A percentile compares a stretch with the other conserved stretches of the same genome.
Evolutionary conservation across 1,140 invertebrate species (phyloP).

Genomic region (Goniozus legneri): DNA sequence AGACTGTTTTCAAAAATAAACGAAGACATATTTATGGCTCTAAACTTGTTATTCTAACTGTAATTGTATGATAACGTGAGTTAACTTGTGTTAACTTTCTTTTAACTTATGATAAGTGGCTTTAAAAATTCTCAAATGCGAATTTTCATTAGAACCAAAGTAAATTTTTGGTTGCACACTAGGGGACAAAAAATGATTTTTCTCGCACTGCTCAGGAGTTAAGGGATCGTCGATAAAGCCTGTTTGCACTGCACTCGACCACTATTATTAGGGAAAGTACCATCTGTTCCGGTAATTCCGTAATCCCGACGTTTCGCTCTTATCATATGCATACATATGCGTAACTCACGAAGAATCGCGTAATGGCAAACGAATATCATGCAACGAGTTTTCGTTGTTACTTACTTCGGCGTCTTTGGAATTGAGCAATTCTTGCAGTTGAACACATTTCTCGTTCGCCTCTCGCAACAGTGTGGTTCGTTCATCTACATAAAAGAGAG

Average conservation of each 20-base stretch:
- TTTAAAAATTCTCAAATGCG: too few species aligned
- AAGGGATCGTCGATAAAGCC: too few species aligned
- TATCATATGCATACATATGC: constrained; percentile 31
- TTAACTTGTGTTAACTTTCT: too few species aligned
- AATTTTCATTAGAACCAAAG: too few species aligned
- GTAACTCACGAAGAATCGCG: background rate
- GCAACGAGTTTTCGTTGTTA: constrained; percentile 9
- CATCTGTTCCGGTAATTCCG: constrained; percentile 47
- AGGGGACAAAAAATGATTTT: too few species aligned
- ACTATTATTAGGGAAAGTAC: constrained; percentile 43
- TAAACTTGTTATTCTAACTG: too few species aligned
- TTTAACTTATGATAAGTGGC: too few species aligned
- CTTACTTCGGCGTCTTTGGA: constrained; percentile 65
- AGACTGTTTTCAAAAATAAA: too few species aligned
- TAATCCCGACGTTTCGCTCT: constrained; percentile 11
- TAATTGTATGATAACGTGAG: too few species aligned
- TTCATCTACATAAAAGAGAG: constrained; percentile 38
- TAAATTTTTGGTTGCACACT: too few species aligned
- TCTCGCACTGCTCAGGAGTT: too few species aligned
- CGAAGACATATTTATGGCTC: too few species aligned
- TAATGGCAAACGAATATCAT: background rate
- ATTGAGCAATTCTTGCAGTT: constrained; percentile 60
- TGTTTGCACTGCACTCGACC: constrained; percentile 44
- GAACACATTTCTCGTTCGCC: constrained; percentile 55
- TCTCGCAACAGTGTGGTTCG: constrained; percentile 47